A percentile compares a stretch with the other conserved stretches of the same genome.
Evolutionary conservation across 2,888 invertebrate species (phyloP).

Genomic region (Diaprepes abbreviatus): DNA sequence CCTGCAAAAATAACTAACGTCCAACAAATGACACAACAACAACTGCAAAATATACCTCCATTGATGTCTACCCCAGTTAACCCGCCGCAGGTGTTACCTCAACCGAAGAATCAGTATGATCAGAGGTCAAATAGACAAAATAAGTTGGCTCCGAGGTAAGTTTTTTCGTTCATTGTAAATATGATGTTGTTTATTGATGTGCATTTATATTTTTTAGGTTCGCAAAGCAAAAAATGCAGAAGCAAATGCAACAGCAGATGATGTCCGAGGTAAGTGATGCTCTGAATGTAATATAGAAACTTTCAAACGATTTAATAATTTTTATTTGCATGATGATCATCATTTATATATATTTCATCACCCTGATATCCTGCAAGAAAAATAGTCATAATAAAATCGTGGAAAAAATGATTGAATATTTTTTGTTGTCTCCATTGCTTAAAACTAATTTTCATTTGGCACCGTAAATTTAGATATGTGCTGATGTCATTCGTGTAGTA

Average conservation of each 20-base stretch:
- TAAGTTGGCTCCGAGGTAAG: constrained; percentile 49
- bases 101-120: constrained; percentile 62
- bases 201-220: constrained; percentile 69
- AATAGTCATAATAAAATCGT: no score
- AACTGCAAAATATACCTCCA: constrained; percentile 69
- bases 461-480: no score
- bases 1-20: constrained; percentile 51
- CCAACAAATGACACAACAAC: constrained; percentile 62
- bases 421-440: no score
- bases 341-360: no score
- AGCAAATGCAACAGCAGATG: constrained; percentile 65
- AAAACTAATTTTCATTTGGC: no score
- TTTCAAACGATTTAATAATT: no score
- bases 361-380: no score
- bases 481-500: no score
- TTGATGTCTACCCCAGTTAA: constrained; percentile 70
- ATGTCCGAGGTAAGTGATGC: constrained; percentile 37
- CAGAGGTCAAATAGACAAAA: constrained; percentile 37
- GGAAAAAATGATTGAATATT: no score
- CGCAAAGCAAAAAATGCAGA: constrained; percentile 77
- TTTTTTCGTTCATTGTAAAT: background rate
- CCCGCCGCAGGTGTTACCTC: constrained; percentile 64
- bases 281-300: constrained; percentile 59
- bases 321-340: no score
- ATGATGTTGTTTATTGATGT: no score